Percentiles rank a stretch among this genome's conserved stretches.
phyloP scores from a whole-genome alignment of 2,888 invertebrate species.

The Synergus umbraculus region DNA sequence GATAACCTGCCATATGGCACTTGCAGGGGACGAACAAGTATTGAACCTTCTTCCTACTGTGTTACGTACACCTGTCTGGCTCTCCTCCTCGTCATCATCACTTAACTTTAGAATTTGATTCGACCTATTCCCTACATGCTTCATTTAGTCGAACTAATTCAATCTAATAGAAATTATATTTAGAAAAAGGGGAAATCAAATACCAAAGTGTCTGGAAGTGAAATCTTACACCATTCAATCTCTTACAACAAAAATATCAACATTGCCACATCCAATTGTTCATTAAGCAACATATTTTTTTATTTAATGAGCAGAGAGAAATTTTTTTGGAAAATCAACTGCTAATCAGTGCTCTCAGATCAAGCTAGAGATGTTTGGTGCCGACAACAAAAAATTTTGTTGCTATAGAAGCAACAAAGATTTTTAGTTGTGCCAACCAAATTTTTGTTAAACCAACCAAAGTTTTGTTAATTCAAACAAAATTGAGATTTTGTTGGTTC shows the following conservation, averaged over 20 bases:
- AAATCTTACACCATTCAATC: not conserved
- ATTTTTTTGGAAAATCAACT: not conserved
- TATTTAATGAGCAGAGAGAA: not conserved
- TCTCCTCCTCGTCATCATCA: constrained; percentile 43
- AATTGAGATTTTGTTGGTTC: too few species aligned
- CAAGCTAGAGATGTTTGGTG: too few species aligned
- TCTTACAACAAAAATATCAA: not conserved
- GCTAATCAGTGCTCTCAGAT: too few species aligned
- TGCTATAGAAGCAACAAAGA: too few species aligned
- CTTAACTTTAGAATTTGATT: constrained; percentile 26
- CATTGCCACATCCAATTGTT: not conserved
- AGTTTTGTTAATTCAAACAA: too few species aligned
- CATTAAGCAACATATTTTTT: not conserved
- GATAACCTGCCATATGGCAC: constrained; percentile 67
- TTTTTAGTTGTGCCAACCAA: too few species aligned
- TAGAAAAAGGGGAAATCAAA: not conserved
- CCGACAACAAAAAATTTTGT: too few species aligned
- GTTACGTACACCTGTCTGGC: constrained; percentile 66
- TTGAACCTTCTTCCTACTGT: constrained; percentile 60
- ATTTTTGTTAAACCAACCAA: too few species aligned
- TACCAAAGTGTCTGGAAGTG: not conserved
- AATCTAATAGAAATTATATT: not conserved
- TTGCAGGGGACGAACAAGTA: constrained; percentile 49
- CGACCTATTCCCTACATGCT: not conserved
- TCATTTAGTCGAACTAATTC: not conserved